phyloP scores from a whole-genome alignment of 2,113 vertebrate species.

The Bettongia penicillata region DNA sequence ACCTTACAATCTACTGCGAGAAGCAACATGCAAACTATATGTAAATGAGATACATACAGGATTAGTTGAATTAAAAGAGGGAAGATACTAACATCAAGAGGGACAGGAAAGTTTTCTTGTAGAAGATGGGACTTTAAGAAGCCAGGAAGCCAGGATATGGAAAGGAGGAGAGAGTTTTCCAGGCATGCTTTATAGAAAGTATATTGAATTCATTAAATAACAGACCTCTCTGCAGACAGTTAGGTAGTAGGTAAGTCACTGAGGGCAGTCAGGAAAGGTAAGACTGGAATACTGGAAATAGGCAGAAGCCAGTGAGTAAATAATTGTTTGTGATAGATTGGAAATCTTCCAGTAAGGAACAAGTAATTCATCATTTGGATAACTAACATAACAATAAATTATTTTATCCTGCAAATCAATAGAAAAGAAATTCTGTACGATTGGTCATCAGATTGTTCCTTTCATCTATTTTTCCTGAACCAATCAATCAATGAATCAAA shows the following conservation, averaged over 20 bases:
- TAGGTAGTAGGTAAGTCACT: not conserved
- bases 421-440: not conserved
- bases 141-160: not conserved
- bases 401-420: conserved; percentile 60
- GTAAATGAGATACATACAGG: not conserved
- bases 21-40: not conserved
- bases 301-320: not conserved
- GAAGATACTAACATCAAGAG: not conserved
- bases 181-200: conserved; percentile 30
- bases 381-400: conserved; percentile 64
- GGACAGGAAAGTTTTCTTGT: not conserved
- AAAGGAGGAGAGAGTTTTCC: not conserved
- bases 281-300: not conserved
- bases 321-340: conserved; percentile 61
- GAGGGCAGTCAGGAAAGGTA: conserved; percentile 17
- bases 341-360: conserved; percentile 64
- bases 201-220: conserved; percentile 18
- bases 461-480: conserved; percentile 42
- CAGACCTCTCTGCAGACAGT: not conserved
- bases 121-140: not conserved
- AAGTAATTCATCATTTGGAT: conserved; percentile 60
- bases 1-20: not conserved
- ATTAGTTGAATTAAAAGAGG: not conserved
- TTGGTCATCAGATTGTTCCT: conserved; percentile 30
- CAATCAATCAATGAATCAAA: not conserved